Conservation (phyloP, 2,113 vertebrate genomes). For the Brachyistius frenatus region DNA sequence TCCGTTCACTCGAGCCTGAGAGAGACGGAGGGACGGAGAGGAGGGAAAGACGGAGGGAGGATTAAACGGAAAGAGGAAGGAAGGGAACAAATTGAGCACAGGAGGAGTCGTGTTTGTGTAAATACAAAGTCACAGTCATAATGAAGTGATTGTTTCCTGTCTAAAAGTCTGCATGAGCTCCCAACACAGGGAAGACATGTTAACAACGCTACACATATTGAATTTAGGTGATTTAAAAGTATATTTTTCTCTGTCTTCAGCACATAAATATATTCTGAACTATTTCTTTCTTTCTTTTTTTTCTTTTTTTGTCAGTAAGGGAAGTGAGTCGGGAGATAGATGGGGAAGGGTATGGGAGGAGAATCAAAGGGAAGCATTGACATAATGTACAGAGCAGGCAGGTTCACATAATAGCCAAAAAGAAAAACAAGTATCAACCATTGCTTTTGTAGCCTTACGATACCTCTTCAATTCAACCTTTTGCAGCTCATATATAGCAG, state of each 20-base stretch:
- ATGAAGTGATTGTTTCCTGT: slow-evolving; percentile 31
- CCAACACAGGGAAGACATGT: slow-evolving; percentile 14
- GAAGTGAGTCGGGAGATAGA: slow-evolving; percentile 60
- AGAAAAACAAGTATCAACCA: slow-evolving; percentile 82
- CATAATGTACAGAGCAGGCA: slow-evolving; percentile 80
- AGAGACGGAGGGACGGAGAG: slow-evolving; percentile 83
- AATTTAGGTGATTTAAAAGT: slow-evolving; percentile 18
- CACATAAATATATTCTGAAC: slow-evolving; percentile 15
- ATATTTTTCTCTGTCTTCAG: slow-evolving; percentile 12
- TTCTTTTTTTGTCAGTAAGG: slow-evolving; percentile 50
- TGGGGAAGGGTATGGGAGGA: slow-evolving; percentile 64
- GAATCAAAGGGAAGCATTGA: slow-evolving; percentile 70
- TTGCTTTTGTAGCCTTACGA: slow-evolving; percentile 90
- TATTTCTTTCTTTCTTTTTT: slow-evolving; percentile 2
- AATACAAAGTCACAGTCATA: slow-evolving; percentile 43
- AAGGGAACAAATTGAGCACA: slow-evolving; percentile 54
- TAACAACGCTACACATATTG: not conserved
- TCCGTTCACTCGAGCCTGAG: slow-evolving; percentile 98
- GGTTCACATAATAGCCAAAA: slow-evolving; percentile 83
- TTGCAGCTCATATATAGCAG: not conserved
- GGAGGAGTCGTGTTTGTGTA: slow-evolving; percentile 28
- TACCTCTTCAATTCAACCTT: slow-evolving; percentile 38
- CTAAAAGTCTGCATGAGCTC: slow-evolving; percentile 15
- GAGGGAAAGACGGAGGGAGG: slow-evolving; percentile 19
- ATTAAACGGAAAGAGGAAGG: slow-evolving; percentile 47